Base-by-base conservation (phyloP, 2,888 invertebrate species). In the Callinectes sapidus region DNA sequence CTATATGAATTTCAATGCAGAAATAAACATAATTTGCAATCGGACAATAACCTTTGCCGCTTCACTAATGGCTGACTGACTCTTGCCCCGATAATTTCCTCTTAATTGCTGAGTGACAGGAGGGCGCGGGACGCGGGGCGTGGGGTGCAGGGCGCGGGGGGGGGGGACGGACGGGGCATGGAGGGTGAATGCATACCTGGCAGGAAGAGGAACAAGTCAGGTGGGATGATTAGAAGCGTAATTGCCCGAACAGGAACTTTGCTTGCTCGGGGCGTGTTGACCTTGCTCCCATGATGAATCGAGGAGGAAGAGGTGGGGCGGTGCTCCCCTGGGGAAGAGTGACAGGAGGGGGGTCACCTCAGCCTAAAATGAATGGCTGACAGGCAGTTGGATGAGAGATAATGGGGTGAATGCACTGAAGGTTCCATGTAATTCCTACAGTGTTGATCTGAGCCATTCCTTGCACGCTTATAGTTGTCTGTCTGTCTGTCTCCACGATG, bases 161-260 rank as follows among this genome's bases (percentile, higher is more conserved):
- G 28, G 2, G 90, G 5, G 5, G 48, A 5, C 2, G 39, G 39
- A 5, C 39, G 55, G 13, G 35, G n/a, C 54, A 48, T 54, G n/a
- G 8, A 39, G 66, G 86, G 87, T 32, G 48, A 35, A 48, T 48
- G 77, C 18, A 55, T 88, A 61, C 54, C 61, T 54, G 88, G 61
- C 88, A 55, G 88, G 88, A 88, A 88, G 55, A 32, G 66, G 89
- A 89, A 66, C 89, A 89, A 71, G 89, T 89, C 89, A 39, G 61
- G 35, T 32, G 89, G 42, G 89, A 66, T 48, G 61, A 66, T 66
- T 66, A 71, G 48, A 16, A 71, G 32, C 35, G 32, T 89, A 66
- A 89, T 89, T 89, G 66, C 39, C 66, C 14, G 35, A 71, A 54
- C 66, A 61, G 89, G 89, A 89, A 89, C 66, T 35, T 54, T 88